phyloP scores from a whole-genome alignment of 2,888 invertebrate genomes.

The Oxyteleia sp. region DNA sequence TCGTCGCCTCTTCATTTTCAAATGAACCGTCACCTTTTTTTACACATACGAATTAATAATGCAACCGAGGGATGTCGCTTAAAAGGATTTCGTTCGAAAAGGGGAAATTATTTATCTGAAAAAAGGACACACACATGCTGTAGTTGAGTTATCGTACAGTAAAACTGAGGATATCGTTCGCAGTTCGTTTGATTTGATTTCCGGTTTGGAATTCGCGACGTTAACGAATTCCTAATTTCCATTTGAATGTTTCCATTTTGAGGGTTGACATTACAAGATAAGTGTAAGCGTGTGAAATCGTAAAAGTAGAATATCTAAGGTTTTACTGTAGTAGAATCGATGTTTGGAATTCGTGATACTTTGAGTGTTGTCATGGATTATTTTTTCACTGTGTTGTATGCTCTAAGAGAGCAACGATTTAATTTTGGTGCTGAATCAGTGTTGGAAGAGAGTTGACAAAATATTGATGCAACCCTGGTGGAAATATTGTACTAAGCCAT shows the following conservation, averaged over 20 bases:
- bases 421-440: too few species aligned
- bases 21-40: conserved; percentile 57
- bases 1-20: conserved; percentile 7
- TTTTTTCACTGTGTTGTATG: conserved; percentile 41
- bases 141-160: conserved; percentile 51
- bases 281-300: conserved; percentile 43
- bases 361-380: conserved; percentile 51
- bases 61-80: conserved; percentile 49
- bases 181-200: conserved; percentile 32
- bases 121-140: too few species aligned
- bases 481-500: too few species aligned
- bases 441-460: too few species aligned
- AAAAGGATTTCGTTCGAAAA: conserved; percentile 43
- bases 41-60: conserved; percentile 66
- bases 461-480: too few species aligned
- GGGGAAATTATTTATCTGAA: too few species aligned
- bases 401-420: too few species aligned
- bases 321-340: conserved; percentile 67
- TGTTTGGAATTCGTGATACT: conserved; percentile 66
- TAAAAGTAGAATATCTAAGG: conserved; percentile 62
- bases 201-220: conserved; percentile 25
- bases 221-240: too few species aligned
- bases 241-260: too few species aligned
- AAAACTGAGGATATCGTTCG: conserved; percentile 54
- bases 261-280: too few species aligned